Evolutionary conservation across 2,888 invertebrate species (phyloP).

Genomic region (Tinea semifulvella): DNA sequence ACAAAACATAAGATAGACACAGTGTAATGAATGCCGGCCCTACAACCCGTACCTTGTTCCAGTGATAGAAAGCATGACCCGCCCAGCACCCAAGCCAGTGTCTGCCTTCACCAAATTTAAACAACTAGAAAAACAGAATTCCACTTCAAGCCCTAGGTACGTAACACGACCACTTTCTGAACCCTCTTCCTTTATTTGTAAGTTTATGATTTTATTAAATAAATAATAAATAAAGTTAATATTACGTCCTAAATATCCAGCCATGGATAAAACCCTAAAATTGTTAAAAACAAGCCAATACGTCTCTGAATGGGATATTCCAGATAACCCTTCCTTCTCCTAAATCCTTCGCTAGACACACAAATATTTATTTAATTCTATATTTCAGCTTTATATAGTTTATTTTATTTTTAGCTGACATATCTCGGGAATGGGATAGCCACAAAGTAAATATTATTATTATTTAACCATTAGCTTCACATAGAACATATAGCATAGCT

Average conservation of each 20-base stretch:
- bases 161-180: slow-evolving; percentile 24
- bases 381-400: slow-evolving; percentile 1
- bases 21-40: too few relatives aligned
- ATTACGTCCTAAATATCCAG: too few relatives aligned
- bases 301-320: too few relatives aligned
- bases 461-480: too few relatives aligned
- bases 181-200: too few relatives aligned
- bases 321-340: too few relatives aligned
- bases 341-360: neutral
- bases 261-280: too few relatives aligned
- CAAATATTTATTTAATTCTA: neutral
- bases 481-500: too few relatives aligned
- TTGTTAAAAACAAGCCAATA: too few relatives aligned
- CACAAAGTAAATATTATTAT: slow-evolving; percentile 48
- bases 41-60: slow-evolving; percentile 23
- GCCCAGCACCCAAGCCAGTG: slow-evolving; percentile 71
- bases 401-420: slow-evolving; percentile 39
- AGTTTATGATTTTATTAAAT: neutral
- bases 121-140: slow-evolving; percentile 89
- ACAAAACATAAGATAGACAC: too few relatives aligned
- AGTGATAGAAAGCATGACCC: slow-evolving; percentile 65
- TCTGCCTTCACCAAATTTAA: slow-evolving; percentile 93
- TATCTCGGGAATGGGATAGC: slow-evolving; percentile 50
- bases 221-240: too few relatives aligned
- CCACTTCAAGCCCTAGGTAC: slow-evolving; percentile 82